phyloP scores from a whole-genome alignment of 2,113 vertebrate species.

The Telmatochromis brichardi region DNA sequence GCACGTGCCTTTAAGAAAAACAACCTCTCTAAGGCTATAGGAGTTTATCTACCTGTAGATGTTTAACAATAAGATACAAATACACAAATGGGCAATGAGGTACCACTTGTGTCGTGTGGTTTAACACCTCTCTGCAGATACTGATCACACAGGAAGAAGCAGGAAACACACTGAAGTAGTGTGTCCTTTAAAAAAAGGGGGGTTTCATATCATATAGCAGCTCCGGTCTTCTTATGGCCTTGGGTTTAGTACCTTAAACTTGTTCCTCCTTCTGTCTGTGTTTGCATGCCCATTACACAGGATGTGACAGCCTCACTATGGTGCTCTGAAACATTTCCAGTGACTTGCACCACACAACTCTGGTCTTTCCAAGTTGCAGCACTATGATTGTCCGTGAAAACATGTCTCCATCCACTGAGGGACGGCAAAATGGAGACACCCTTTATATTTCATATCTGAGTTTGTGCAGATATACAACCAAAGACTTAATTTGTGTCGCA shows the following conservation, averaged over 20 bases:
- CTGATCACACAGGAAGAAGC: background rate
- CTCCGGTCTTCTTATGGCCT: background rate
- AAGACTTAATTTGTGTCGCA: accelerated
- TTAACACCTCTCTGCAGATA: background rate
- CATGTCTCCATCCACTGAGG: background rate
- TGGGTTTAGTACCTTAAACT: background rate
- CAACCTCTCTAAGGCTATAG: background rate
- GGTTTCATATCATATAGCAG: background rate
- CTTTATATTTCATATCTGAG: background rate
- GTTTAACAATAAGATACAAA: background rate
- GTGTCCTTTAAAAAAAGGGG: background rate
- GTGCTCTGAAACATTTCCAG: background rate
- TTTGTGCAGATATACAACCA: background rate
- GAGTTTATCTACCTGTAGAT: background rate
- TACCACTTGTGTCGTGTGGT: background rate
- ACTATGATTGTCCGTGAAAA: accelerated
- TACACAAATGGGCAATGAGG: background rate
- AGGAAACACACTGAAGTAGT: background rate
- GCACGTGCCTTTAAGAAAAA: background rate
- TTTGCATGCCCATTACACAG: background rate
- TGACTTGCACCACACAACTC: background rate
- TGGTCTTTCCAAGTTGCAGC: background rate
- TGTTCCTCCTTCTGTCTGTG: background rate
- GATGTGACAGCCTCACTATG: background rate
- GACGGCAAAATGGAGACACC: background rate